Percentiles rank a stretch among this genome's conserved stretches.
These are phyloP conservation scores for Ceyx margarethae DNA, from an alignment of 2,113 vertebrate species.

Conservation along the genomic window DNA sequence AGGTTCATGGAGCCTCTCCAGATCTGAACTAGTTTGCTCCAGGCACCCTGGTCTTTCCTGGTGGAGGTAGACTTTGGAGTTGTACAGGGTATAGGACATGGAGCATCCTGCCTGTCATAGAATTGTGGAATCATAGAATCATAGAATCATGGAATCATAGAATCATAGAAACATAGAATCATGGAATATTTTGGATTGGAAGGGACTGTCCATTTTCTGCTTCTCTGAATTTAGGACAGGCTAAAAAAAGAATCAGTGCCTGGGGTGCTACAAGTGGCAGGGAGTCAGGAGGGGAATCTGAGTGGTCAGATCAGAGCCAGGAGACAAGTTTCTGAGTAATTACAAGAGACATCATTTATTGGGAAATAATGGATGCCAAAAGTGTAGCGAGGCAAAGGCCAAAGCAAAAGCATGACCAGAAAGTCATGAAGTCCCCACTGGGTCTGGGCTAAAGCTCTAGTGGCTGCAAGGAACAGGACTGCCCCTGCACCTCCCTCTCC, in stretches of 20 bases:
- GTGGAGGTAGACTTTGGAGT: neutral
- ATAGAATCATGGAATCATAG: neutral
- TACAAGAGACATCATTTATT: neutral
- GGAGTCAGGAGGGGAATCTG: neutral
- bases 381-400: neutral
- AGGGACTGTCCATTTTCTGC: neutral
- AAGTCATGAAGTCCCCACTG: neutral
- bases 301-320: neutral
- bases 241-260: neutral
- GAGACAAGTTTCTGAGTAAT: neutral
- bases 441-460: neutral
- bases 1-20: neutral
- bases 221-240: neutral
- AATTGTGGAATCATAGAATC: neutral
- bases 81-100: rapidly evolving
- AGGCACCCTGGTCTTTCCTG: neutral
- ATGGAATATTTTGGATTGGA: neutral
- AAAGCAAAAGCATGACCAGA: neutral
- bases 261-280: rapidly evolving
- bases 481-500: rapidly evolving
- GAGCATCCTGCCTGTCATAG: neutral
- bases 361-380: neutral
- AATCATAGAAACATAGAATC: neutral
- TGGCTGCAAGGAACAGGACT: neutral
- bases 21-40: neutral